These are phyloP conservation scores for Nematolebias whitei DNA, from an alignment of 2,113 vertebrate species.

Conservation along the genomic window DNA sequence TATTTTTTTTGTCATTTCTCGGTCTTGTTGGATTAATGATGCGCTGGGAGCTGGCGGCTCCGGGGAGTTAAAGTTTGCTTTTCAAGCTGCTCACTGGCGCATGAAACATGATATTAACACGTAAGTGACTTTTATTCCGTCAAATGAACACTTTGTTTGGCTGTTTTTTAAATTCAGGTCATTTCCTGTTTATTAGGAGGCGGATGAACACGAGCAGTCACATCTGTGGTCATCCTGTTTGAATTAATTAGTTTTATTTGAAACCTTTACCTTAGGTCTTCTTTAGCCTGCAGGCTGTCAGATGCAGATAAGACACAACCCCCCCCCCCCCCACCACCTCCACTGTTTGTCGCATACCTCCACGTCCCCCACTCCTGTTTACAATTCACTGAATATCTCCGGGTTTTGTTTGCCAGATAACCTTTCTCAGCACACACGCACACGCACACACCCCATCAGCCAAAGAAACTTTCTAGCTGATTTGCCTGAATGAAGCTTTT, in stretches of 20 bases:
- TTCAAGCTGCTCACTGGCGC: conserved; percentile 19
- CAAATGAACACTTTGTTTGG: neutral
- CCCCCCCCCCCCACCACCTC: conserved; percentile 6
- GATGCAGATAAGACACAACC: conserved; percentile 69
- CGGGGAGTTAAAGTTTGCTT: conserved; percentile 24
- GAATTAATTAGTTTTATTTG: too few species aligned
- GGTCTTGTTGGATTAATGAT: conserved; percentile 67
- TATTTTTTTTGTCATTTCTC: conserved; percentile 4
- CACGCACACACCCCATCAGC: neutral
- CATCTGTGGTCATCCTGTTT: too few species aligned
- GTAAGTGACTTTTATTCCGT: conserved; percentile 60
- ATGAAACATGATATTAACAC: conserved; percentile 79
- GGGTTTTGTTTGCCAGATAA: neutral
- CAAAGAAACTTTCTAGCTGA: neutral
- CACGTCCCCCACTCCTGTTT: conserved; percentile 12
- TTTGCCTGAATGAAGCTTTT: conserved; percentile 3
- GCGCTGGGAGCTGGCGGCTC: conserved; percentile 49
- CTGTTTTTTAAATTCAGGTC: neutral
- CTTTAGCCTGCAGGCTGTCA: conserved; percentile 64
- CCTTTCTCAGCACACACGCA: neutral
- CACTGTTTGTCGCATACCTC: conserved; percentile 28
- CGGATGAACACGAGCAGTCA: too few species aligned
- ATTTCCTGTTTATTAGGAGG: conserved; percentile 2
- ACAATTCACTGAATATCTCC: conserved; percentile 8
- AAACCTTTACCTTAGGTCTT: conserved; percentile 1